Base-by-base conservation (phyloP, 2,888 invertebrate species). In the Drosophila vallismaia region DNA sequence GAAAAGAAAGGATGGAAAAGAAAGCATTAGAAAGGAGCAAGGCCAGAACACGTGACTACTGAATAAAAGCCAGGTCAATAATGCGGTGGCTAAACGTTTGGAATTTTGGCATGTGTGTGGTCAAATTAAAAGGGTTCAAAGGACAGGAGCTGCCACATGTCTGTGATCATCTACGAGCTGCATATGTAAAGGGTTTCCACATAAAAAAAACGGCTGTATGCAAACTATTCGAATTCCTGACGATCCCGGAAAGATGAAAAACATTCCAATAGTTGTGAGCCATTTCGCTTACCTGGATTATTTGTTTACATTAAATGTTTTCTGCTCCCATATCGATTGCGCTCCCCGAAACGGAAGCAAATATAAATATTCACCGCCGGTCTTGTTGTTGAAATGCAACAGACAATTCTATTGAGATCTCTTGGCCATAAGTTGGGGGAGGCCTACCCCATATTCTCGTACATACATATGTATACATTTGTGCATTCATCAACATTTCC, bases 351-450 rank as follows among this genome's bases (percentile, higher is more conserved):
- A 40, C 44, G 58, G 55, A 69, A 60, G 44, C 67, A 62, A 46
- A 50, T 67, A 85, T 86, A 81, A 81, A 87, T 81, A 85, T 81
- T 66, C 87, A 74, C 36, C 70, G 77, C 49, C 28, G 28, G 28
- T 28, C 28, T 28, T 64, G 82, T 72, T 67, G 53, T 63, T 52
- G 36, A 63, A 63, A 67, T 57, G 66, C 86, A 71, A 76, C 54
- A 63, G 58, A 74, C 62, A 77, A 70, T 69, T 75, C 60, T 62
- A 72, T 58, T 66, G 69, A 38, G 67, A 36, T 45, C 44, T 44
- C 44, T 24, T 7, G 26, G 50, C 44, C 50, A 63, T 5, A 5
- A n/a, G n/a, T n/a, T 5, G 5, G 12, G 36, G n/a, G 2, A 1
- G n/a, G 2, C 36, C 36, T n/a, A 36, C 36, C 36, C n/a, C 36